Base-by-base conservation (phyloP, 2,113 vertebrate genomes). In the Gasterosteus aculeatus region DNA sequence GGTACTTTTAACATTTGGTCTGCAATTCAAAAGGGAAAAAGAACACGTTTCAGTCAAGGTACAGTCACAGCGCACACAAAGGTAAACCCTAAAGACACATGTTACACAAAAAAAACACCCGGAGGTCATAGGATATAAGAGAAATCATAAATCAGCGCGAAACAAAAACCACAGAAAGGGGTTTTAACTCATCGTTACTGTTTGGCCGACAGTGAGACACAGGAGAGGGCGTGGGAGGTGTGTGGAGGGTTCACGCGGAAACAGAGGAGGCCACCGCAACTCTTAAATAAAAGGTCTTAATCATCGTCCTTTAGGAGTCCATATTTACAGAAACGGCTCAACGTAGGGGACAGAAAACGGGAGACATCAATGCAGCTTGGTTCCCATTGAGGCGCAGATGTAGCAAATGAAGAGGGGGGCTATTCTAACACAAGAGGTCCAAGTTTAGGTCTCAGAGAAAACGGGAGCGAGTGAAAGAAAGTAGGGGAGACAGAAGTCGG, bases 1-100 rank as follows among this genome's bases (percentile, higher is more conserved):
- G 72, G 95, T 93, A 92, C 94, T 93, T 94, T 97, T 97, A 94
- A 96, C 93, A 95, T 95, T 92, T 93, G 94, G 89, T 94, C 95
- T 97, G 95, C 88, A 95, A 95, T 96, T 96, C 94, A 96, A 96
- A 95, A 96, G 89, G 90, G 94, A 85, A 90, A 91, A 95, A 63
- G 92, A 93, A 96, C 89, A 94, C 0, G 62, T 93, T 94, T 94
- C 91, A 94, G 93, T 93, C 84, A 90, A 85, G 82, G 84, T 88
- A 91, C 87, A 93, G 79, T 77, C 73, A 89, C 80, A 84, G 64
- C 58, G 18, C 69, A 80, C 56, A 77, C 56, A 77, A 87, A 89
- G 77, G 53, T 60, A 56, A 79, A 82, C 77, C 70, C 64, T 74
- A 80, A 80, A 58, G 11, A 64, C 39, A 87, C 83, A 88, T 81